These are phyloP conservation scores for Dryas iulia DNA, from an alignment of 1,140 invertebrate species.

Conservation along the genomic window DNA sequence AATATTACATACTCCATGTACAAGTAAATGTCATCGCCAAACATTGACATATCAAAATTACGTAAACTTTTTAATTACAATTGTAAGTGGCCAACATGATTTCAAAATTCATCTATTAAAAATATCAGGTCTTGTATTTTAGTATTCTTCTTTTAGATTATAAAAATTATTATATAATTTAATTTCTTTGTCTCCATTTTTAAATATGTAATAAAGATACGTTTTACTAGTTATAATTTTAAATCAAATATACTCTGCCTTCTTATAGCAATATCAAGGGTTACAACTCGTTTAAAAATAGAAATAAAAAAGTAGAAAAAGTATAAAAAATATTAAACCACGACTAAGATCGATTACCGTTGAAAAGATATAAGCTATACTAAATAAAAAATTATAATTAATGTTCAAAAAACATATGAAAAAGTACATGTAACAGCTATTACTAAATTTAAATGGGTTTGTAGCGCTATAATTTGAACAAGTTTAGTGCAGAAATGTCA, in stretches of 20 bases:
- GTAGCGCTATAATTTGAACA: slow-evolving; percentile 13
- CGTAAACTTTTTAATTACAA: background rate
- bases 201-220: no score
- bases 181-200: no score
- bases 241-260: no score
- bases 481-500: slow-evolving; percentile 38
- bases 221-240: no score
- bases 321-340: no score
- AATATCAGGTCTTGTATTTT: no score
- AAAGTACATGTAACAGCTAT: background rate
- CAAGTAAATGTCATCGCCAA: slow-evolving; percentile 41
- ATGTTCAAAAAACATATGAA: background rate
- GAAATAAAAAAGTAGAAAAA: background rate
- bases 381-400: background rate
- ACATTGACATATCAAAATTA: slow-evolving; percentile 29
- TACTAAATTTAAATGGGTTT: background rate
- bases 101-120: no score
- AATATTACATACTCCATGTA: background rate
- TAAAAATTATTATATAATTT: no score
- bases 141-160: no score
- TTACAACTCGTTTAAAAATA: no score
- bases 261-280: no score
- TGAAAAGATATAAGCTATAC: background rate
- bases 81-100: background rate
- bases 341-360: background rate